These are phyloP conservation scores for Rhinogobio ventralis DNA, from an alignment of 2,797 vertebrate species.

Conservation along the genomic window DNA sequence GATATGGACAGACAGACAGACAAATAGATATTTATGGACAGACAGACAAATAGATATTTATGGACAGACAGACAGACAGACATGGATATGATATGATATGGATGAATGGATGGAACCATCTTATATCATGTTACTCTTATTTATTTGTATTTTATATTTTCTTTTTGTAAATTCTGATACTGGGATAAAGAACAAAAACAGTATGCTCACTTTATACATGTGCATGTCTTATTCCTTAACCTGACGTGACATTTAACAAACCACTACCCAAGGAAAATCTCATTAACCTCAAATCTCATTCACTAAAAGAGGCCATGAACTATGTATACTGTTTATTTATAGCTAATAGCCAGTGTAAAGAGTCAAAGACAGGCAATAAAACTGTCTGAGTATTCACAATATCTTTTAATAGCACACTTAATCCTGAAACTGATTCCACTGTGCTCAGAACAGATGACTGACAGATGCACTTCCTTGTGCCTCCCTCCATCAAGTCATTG, in stretches of 20 bases:
- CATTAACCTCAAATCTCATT: conserved; percentile 21
- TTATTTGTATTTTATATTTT: background rate
- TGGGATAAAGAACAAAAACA: background rate
- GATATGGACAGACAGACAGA: too few relatives aligned
- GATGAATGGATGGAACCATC: background rate
- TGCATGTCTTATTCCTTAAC: background rate
- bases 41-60: too few relatives aligned
- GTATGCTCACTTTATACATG: background rate
- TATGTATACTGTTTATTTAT: conserved; percentile 6
- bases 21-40: background rate
- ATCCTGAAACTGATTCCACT: conserved; percentile 41
- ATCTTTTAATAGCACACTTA: conserved; percentile 28
- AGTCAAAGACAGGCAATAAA: conserved; percentile 15
- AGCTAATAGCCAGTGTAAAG: conserved; percentile 10
- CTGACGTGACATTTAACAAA: conserved; percentile 17
- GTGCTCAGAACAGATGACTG: background rate
- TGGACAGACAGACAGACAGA: background rate
- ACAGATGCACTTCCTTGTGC: conserved; percentile 33
- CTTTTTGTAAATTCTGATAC: background rate
- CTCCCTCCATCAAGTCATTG: background rate
- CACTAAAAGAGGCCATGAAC: background rate
- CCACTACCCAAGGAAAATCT: conserved; percentile 14
- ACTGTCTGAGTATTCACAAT: conserved; percentile 14
- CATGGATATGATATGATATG: too few relatives aligned
- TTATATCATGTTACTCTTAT: background rate